phyloP scores from a whole-genome alignment of 1,140 invertebrate species.

The Hypsibius dujardini region DNA sequence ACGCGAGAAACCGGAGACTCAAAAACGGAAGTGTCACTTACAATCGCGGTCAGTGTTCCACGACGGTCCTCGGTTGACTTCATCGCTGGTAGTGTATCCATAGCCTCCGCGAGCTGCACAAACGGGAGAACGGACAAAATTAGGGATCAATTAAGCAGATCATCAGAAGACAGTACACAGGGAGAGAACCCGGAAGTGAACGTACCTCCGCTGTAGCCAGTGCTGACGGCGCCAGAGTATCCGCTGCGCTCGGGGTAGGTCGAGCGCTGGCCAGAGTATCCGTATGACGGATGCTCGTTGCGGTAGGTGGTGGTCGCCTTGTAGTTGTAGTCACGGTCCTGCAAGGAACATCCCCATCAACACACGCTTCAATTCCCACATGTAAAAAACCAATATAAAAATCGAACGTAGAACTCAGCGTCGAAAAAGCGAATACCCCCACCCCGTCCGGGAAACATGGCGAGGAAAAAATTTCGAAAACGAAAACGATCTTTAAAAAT shows the following conservation, averaged over 20 bases:
- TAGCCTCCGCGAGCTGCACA: constrained; percentile 8
- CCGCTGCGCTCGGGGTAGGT: background rate
- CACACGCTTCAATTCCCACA: background rate
- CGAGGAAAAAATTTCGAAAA: no score
- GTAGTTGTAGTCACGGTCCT: constrained; percentile 1
- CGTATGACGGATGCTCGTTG: background rate
- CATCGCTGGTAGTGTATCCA: constrained; percentile 9
- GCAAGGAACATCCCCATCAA: background rate
- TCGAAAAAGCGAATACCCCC: no score
- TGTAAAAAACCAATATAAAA: background rate
- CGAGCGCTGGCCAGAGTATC: background rate
- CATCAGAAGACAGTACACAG: no score
- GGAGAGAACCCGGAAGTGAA: no score
- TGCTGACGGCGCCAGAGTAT: background rate
- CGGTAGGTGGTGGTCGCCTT: background rate
- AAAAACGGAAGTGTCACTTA: background rate
- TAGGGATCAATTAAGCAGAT: no score
- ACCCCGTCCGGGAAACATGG: no score
- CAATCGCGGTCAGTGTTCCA: constrained; percentile 8
- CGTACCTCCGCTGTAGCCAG: background rate
- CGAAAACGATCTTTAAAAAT: no score
- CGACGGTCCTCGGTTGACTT: constrained; percentile 5
- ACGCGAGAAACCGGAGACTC: no score
- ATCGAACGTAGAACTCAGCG: no score
- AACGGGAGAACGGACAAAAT: no score